These are phyloP conservation scores for Gymnarchus niloticus DNA, from an alignment of 2,113 vertebrate genomes.

Conservation along the genomic window DNA sequence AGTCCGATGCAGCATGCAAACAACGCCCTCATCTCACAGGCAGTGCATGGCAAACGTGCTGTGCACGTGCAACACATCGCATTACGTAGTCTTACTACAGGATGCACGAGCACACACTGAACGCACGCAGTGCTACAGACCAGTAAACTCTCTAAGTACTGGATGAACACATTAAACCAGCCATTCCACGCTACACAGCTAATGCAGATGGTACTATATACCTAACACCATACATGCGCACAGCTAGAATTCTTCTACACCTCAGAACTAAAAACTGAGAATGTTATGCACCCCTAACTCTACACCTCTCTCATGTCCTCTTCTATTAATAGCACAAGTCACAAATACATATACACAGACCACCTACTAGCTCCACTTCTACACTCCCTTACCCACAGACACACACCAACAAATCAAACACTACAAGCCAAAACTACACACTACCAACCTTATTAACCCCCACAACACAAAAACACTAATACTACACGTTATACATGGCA, in stretches of 20 bases:
- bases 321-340: neutral
- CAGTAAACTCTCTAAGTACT: neutral
- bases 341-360: neutral
- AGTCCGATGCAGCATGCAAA: neutral
- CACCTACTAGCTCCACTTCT: neutral
- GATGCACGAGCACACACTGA: neutral
- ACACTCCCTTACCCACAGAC: neutral
- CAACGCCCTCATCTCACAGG: too few species aligned
- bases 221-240: neutral
- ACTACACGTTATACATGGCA: neutral
- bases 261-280: neutral
- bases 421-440: neutral
- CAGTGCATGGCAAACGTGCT: neutral
- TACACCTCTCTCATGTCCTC: neutral
- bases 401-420: neutral
- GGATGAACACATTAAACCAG: neutral
- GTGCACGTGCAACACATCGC: neutral
- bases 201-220: neutral
- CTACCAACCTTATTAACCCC: neutral
- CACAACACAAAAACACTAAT: neutral
- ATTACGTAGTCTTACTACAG: neutral
- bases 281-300: neutral
- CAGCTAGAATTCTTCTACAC: neutral
- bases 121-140: neutral
- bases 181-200: neutral